Evolutionary conservation across 1,140 invertebrate species (phyloP), one percentile per base, ranked within the genome.

Genomic region (Caerostris darwini): DNA sequence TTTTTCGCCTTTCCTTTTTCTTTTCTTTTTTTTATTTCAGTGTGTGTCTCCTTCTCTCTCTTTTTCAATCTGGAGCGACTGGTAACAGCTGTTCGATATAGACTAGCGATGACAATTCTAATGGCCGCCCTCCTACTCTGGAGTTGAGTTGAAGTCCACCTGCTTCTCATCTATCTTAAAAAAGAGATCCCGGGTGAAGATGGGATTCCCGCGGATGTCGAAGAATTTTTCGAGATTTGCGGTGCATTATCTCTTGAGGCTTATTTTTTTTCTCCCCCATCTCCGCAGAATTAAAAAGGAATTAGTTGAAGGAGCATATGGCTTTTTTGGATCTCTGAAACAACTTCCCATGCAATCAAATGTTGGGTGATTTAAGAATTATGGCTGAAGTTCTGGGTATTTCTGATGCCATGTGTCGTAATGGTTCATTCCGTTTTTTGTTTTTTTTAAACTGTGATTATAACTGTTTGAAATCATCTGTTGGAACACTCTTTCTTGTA

Each of bases 31-130:
- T 87, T 87, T 89, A 17, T 87, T 71, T 71, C n/a, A 12, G 57
- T 34, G 34, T 34, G 34, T 34, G 34, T 53, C 85, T 87, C 85
- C 85, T 59, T 86, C 87, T 56, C 54, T 59, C 85, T 61, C 69
- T 69, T 94, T 94, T 89, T 85, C 83, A 81, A 94, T 88, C 71
- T 89, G 85, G 85, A 56, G 64, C 69, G 92, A 88, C 85, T 94
- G 92, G 92, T 58, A 94, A 94, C 92, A 94, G 92, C 92, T 94
- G 92, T 94, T 94, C 92, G 92, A 94, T 94, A 88, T 94, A 88
- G 85, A 88, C 57, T 69, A 61, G 92, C 92, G 85, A 94, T 89
- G 92, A 94, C 92, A 94, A 94, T 94, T 94, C 92, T 94, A 94
- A 94, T 94, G 86, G 92, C 92, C 91, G 83, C 61, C 92, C 83